Evolutionary conservation across 2,888 invertebrate species (phyloP), one percentile per base, ranked within the genome.

Genomic region (Drosophila macrospina): DNA sequence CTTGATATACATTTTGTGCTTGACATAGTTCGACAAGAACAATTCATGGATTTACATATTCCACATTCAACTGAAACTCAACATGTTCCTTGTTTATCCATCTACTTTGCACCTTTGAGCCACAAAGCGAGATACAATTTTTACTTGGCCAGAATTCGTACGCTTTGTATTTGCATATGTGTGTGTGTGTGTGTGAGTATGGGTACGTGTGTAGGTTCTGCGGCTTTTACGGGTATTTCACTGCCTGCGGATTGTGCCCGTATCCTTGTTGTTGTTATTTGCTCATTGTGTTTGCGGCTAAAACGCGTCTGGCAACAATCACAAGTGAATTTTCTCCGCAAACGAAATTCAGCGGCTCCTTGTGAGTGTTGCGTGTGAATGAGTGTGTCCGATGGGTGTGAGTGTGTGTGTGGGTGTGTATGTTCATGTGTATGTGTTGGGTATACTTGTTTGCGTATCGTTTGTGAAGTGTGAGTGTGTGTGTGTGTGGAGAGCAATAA

Each of bases 21-120:
- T 61, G 78, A 77, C 64, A 61, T 56, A 45, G 16, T n/a, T 61
- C 24, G 28, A 2, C 48, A 24, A 42, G 48, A 74, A 55, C 52
- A 61, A 30, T 41, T 13, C 50, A 36, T 16, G 39, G 41, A 30
- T 73, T 75, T 57, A 75, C 65, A 64, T 65, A 70, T 56, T 72
- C 77, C 74, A 69, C 60, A 59, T 59, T 74, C 44, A 32, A 52
- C 47, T 20, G 54, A 62, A 67, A 47, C 69, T 55, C 65, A 72
- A 69, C 65, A 74, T 79, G 79, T 71, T 74, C 65, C 63, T 70
- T 72, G 80, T 78, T 88, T 86, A 88, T 83, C 80, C 83, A 65
- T 54, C 66, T 68, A 86, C 69, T 88, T 82, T 82, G 77, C 80
- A 88, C 83, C 88, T 85, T 76, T 48, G 62, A 47, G 50, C 68